phyloP scores from a whole-genome alignment of 2,797 vertebrate species.

The Lepidocolaptes lacrymiger region DNA sequence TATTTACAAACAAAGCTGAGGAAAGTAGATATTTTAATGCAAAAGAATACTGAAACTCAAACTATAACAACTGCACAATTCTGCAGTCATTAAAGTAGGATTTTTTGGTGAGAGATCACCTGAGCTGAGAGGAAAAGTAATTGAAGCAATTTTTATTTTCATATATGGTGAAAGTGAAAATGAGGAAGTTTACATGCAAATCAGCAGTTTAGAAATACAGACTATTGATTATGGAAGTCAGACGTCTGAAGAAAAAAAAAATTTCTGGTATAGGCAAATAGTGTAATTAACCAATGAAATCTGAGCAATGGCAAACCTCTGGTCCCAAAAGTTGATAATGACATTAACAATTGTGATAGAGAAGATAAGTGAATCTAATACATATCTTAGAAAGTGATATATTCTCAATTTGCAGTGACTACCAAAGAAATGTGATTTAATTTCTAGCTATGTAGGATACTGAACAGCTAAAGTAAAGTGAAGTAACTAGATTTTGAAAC shows the following conservation, averaged over 20 bases:
- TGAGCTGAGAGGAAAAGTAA: background rate
- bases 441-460: background rate
- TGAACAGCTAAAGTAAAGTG: background rate
- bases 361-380: background rate
- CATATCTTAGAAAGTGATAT: background rate
- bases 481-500: background rate
- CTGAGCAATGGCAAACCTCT: background rate
- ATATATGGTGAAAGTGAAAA: background rate
- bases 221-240: background rate
- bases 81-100: background rate
- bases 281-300: background rate
- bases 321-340: background rate
- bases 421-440: background rate
- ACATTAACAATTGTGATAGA: background rate
- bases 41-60: background rate
- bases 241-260: background rate
- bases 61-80: background rate
- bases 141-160: background rate
- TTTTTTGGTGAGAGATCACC: background rate
- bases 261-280: background rate
- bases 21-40: background rate
- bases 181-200: background rate
- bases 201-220: background rate
- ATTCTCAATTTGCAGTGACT: background rate
- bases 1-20: background rate